phyloP scores from a whole-genome alignment of 2,888 invertebrate species.

The Volucella inflata region DNA sequence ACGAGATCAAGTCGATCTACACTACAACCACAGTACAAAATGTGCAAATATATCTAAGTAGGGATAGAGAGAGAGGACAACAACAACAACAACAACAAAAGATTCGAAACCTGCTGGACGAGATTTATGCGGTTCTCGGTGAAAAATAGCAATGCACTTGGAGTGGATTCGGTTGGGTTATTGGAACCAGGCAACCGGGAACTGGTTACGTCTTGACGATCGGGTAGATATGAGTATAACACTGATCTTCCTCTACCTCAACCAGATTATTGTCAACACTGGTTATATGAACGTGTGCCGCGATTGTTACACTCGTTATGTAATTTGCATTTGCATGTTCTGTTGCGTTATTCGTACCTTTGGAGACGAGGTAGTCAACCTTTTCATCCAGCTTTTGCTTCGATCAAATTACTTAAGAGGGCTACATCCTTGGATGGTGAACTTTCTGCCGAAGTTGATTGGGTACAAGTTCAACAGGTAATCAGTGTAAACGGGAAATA shows the following conservation, averaged over 20 bases:
- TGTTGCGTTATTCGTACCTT: slow-evolving; percentile 59
- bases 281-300: slow-evolving; percentile 44
- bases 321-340: slow-evolving; percentile 63
- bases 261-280: slow-evolving; percentile 73
- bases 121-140: slow-evolving; percentile 69
- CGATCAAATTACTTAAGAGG: slow-evolving; percentile 48
- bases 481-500: not conserved
- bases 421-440: slow-evolving; percentile 26
- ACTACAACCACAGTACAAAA: slow-evolving; percentile 34
- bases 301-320: slow-evolving; percentile 66
- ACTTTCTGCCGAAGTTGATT: slow-evolving; percentile 18
- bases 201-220: slow-evolving; percentile 27
- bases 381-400: slow-evolving; percentile 44
- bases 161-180: not conserved
- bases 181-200: slow-evolving; percentile 46
- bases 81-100: slow-evolving; percentile 21
- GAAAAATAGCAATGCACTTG: slow-evolving; percentile 59
- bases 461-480: slow-evolving; percentile 5
- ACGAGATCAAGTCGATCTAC: slow-evolving; percentile 41
- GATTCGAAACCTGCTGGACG: slow-evolving; percentile 65
- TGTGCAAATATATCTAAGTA: not conserved
- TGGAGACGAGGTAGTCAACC: slow-evolving; percentile 65
- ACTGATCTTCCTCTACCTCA: slow-evolving; percentile 47
- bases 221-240: slow-evolving; percentile 30
- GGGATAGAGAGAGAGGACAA: slow-evolving; percentile 21